Conservation (phyloP, 2,888 invertebrate genomes). For the Erebia ligea region DNA sequence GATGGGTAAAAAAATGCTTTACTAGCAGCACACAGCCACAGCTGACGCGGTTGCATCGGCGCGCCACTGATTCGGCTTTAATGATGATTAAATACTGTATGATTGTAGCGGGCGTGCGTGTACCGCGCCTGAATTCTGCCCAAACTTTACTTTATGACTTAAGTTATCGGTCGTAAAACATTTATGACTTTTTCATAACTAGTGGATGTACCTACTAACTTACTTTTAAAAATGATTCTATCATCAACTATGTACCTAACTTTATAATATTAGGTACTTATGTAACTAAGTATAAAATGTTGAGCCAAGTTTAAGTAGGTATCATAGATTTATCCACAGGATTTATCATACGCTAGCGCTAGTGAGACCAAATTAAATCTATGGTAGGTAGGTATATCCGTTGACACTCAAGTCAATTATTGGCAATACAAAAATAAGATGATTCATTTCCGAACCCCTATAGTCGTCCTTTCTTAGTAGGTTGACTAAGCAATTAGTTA, state of each 20-base stretch:
- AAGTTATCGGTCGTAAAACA: neutral
- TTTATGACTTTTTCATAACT: neutral
- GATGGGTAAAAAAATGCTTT: slow-evolving; percentile 61
- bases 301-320: too few relatives aligned
- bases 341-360: too few relatives aligned
- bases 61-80: slow-evolving; percentile 73
- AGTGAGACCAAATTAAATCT: neutral
- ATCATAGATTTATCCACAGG: too few relatives aligned
- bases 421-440: slow-evolving; percentile 46
- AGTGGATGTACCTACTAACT: too few relatives aligned
- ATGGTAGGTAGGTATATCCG: neutral
- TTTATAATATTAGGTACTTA: too few relatives aligned
- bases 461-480: slow-evolving; percentile 52
- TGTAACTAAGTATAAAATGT: too few relatives aligned
- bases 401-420: slow-evolving; percentile 7
- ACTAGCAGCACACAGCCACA: slow-evolving; percentile 67
- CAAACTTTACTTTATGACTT: slow-evolving; percentile 18
- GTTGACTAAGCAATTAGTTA: slow-evolving; percentile 54
- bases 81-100: slow-evolving; percentile 81
- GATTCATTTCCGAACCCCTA: slow-evolving; percentile 66
- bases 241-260: too few relatives aligned
- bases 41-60: slow-evolving; percentile 67
- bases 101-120: slow-evolving; percentile 64
- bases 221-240: too few relatives aligned
- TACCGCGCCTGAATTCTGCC: slow-evolving; percentile 36